These are phyloP conservation scores for Chaenogobius annularis DNA, from an alignment of 2,113 vertebrate genomes.

Conservation along the genomic window DNA sequence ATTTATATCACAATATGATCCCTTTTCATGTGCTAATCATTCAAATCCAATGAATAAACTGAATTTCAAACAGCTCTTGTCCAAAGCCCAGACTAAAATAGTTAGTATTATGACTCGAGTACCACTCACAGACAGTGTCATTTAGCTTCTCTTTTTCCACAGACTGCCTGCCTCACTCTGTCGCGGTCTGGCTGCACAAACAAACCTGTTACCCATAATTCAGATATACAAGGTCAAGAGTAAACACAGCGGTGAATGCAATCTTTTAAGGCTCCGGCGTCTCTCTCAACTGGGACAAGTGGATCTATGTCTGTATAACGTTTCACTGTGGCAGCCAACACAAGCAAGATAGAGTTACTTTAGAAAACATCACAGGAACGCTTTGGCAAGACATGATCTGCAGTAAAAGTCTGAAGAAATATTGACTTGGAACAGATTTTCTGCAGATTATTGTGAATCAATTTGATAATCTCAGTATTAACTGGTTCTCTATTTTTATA, in stretches of 20 bases:
- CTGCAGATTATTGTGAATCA: background rate
- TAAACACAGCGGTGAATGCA: background rate
- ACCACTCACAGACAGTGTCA: background rate
- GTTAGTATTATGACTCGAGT: background rate
- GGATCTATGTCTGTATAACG: conserved; percentile 3
- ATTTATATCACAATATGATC: background rate
- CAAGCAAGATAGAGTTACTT: conserved; percentile 1
- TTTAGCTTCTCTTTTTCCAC: conserved; percentile 5
- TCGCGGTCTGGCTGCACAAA: background rate
- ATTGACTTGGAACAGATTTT: background rate
- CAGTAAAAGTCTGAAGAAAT: background rate
- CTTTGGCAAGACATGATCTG: background rate
- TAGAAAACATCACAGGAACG: background rate
- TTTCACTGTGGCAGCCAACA: conserved; percentile 6
- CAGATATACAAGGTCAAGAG: conserved; percentile 4
- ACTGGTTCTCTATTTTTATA: background rate
- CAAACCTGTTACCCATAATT: conserved; percentile 7
- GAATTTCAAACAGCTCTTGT: background rate
- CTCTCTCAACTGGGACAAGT: conserved; percentile 8
- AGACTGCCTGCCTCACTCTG: background rate
- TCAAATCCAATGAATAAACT: background rate
- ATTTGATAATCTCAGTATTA: background rate
- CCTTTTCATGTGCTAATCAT: background rate
- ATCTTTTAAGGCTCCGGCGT: conserved; percentile 1
- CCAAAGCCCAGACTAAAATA: background rate